Evolutionary conservation across 2,888 invertebrate species (phyloP).

Genomic region (Papilio gigon): DNA sequence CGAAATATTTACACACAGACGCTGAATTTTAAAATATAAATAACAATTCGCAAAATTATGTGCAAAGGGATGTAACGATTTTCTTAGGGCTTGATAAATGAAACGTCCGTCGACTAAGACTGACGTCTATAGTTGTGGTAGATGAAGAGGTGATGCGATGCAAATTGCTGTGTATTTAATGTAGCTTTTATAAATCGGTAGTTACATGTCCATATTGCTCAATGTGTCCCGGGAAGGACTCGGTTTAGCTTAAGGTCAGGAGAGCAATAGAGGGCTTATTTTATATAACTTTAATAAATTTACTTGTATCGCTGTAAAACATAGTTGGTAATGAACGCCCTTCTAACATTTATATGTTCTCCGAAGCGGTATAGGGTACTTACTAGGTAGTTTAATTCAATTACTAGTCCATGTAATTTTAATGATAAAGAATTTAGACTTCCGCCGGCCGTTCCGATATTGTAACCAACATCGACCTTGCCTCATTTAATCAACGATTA

Average conservation of each 20-base stretch:
- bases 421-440: slow-evolving; percentile 74
- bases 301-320: slow-evolving; percentile 64
- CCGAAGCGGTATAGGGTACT: slow-evolving; percentile 82
- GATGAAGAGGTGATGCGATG: slow-evolving; percentile 38
- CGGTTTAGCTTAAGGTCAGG: slow-evolving; percentile 73
- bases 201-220: slow-evolving; percentile 79
- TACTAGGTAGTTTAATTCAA: slow-evolving; percentile 82
- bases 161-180: slow-evolving; percentile 46
- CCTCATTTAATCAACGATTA: slow-evolving; percentile 2
- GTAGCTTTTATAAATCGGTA: slow-evolving; percentile 63
- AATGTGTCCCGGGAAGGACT: slow-evolving; percentile 72
- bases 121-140: slow-evolving; percentile 33
- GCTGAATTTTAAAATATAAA: slow-evolving; percentile 7
- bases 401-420: slow-evolving; percentile 81
- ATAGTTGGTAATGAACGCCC: slow-evolving; percentile 64
- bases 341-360: slow-evolving; percentile 69
- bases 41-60: too few species aligned
- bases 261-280: slow-evolving; percentile 71
- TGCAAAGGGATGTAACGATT: not conserved
- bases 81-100: slow-evolving; percentile 14
- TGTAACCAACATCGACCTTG: slow-evolving; percentile 27
- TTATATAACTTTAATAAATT: slow-evolving; percentile 63
- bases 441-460: slow-evolving; percentile 62
- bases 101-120: slow-evolving; percentile 3
- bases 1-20: not conserved